Evolutionary conservation across 2,797 vertebrate genomes (phyloP), one percentile per base, ranked within the genome.

Genomic region (Semaprochilodus insignis): DNA sequence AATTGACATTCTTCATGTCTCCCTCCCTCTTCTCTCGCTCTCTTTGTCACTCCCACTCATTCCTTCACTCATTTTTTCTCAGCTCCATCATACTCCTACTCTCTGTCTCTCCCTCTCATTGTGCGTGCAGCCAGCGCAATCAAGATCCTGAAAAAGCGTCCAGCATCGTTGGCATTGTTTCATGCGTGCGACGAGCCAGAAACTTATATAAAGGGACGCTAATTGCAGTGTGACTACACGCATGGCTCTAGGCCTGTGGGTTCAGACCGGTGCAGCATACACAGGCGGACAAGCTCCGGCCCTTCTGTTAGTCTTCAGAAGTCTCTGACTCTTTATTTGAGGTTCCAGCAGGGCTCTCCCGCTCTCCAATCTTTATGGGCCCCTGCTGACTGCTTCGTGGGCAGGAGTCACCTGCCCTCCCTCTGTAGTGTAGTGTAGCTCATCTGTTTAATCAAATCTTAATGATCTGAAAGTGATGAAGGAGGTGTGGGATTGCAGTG

Each of bases 141-240:
- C 57, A 88, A 87, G 77, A 52, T 75, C 52, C n/a, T 76, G 57
- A 84, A 84, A 70, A 62, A 81, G 80, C 76, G 27, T 77, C 52
- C 74, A 79, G 69, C 27, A 31, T 87, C 93, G 91, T 91, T 92
- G 90, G 90, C 89, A 87, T 67, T 83, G 83, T 82, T 85, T 78
- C 17, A 60, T 82, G 71, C 60, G 36, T 65, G 36, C 51, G 52
- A 17, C 36, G 63, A 79, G 54, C 60, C 65, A 80, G 71, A 78
- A 70, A 70, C 60, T 77, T 82, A 81, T 69, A 79, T 85, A 85
- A 84, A 90, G 76, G 82, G 88, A 90, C 90, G 92, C 91, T 91
- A 93, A 93, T 91, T 94, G 88, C 83, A 83, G 78, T 82, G 91
- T 91, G 92, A 93, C 93, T 94, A 92, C 91, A 87, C 90, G 91